Evolutionary conservation across 92 coral and sea anemone genomes (phyloP), one percentile per base, ranked within the genome.

Genomic region (Galaxea fascicularis): DNA sequence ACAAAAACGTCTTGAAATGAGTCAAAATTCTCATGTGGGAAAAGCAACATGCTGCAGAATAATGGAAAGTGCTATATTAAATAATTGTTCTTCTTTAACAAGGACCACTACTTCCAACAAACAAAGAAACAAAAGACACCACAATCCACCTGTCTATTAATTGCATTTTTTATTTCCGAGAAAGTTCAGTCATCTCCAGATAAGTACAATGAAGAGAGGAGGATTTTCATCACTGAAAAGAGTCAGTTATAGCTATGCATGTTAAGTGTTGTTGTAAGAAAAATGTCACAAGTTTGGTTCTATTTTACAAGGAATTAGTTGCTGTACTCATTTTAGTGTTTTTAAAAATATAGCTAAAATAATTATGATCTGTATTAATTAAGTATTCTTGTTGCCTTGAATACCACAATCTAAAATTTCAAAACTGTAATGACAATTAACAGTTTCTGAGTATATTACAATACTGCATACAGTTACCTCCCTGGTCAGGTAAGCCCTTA

Each of bases 301-400:
- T 66, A 51, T 49, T 47, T 66, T 79, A 65, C 84, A 79, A 26
- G 52, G 52, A 52, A 64, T 47, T 45, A 35, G 41, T 2, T 35
- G 6, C n/a, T 15, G 56, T 65, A 65, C 29, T 65, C 65, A 66
- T 47, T 79, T 65, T 68, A 52, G 60, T 66, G 8, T 13, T 31
- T 66, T 67, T 66, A 79, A 79, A 79, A 79, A 79, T 79, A 79
- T 66, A 79, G 84, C 84, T 79, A 79, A 79, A 79, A 79, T 79
- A 78, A 78, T 78, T 78, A 78, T n/a, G n/a, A n/a, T 79, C 75
- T 79, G 84, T 65, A 59, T 46, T n/a, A n/a, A n/a, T 77, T 77
- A 35, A 41, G 82, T 77, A 27, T 77, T 46, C 47, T 13, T 39
- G 70, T 76, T 76, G 46, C 80, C 70, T 0, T 35, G 70, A 77